Base-by-base conservation (phyloP, 2,797 vertebrate species). In the Yasuhikotakia modesta region DNA sequence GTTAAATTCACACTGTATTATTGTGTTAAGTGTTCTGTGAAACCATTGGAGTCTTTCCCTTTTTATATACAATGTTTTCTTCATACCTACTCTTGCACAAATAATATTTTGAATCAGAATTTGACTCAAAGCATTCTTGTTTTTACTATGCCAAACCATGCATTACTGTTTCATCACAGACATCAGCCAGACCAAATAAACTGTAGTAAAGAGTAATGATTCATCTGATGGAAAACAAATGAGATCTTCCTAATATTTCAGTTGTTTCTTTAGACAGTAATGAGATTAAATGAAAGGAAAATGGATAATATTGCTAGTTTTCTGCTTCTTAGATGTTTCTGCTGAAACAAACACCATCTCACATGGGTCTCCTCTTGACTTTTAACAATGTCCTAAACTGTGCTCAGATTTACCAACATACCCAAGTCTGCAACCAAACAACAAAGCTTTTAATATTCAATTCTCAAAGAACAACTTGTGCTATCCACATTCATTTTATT, bases 41-140 rank as follows among this genome's bases (percentile, higher is more conserved):
- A 64, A 21, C 10, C 7, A 39, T 7, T 66, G 43, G 43, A 57
- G 52, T 30, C 53, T 24, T 43, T 50, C 13, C 30, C 50, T 39
- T n/a, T 4, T 63, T 35, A 55, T 21, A 55, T 21, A 21, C 27
- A 32, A 55, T 61, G 43, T 60, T 77, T 76, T 66, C 43, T 52
- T 68, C 11, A 35, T 60, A 57, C 58, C 53, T 72, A 69, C 2
- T 67, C 48, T 53, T 52, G 27, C 50, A 75, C 65, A 32, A 81
- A 78, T 52, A 70, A 55, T 70, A 55, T 71, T 78, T 74, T n/a
- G 32, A 78, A 71, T 24, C 43, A 63, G 13, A 69, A 55, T 35
- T 45, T 43, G 43, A 17, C 30, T 55, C 35, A 43, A 71, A 16
- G 52, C n/a, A 24, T 80, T 39, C 17, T 43, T 21, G 43, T 52